Percentiles rank a stretch among this genome's conserved stretches.
Evolutionary conservation across 2,797 vertebrate genomes (phyloP).

Genomic region (Lepus townsendii): DNA sequence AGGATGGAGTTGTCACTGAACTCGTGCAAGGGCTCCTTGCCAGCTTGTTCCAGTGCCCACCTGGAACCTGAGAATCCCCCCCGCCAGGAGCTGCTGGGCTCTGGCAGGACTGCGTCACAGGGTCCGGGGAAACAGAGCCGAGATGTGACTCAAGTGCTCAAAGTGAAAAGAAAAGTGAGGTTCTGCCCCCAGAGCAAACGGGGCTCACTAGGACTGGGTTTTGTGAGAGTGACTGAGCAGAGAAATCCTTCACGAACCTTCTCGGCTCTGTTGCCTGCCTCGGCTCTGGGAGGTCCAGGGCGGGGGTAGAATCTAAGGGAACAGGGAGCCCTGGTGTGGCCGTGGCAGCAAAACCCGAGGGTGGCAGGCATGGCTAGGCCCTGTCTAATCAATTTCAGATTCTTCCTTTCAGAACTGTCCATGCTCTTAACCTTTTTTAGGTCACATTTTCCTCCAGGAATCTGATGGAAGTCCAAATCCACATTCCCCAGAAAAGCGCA

Average conservation of each 20-base stretch:
- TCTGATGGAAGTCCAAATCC: slow-evolving; percentile 61
- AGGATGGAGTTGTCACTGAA: neutral
- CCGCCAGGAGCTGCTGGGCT: slow-evolving; percentile 12
- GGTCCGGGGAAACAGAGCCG: slow-evolving; percentile 19
- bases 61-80: neutral
- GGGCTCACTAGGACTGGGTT: neutral
- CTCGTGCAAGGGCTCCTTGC: neutral
- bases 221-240: neutral
- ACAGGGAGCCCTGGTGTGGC: neutral
- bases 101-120: slow-evolving; percentile 75
- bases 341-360: neutral
- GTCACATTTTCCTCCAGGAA: slow-evolving; percentile 76
- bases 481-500: slow-evolving; percentile 53
- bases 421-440: slow-evolving; percentile 77
- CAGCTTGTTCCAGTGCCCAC: neutral
- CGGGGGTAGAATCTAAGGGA: neutral
- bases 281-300: neutral
- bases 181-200: neutral
- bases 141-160: neutral
- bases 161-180: slow-evolving; percentile 25
- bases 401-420: slow-evolving; percentile 67
- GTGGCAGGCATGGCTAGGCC: neutral
- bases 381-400: slow-evolving; percentile 52
- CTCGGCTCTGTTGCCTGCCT: neutral
- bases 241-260: slow-evolving; percentile 61